phyloP scores from a whole-genome alignment of 2,888 invertebrate genomes.

The Caenorhabditis japonica region DNA sequence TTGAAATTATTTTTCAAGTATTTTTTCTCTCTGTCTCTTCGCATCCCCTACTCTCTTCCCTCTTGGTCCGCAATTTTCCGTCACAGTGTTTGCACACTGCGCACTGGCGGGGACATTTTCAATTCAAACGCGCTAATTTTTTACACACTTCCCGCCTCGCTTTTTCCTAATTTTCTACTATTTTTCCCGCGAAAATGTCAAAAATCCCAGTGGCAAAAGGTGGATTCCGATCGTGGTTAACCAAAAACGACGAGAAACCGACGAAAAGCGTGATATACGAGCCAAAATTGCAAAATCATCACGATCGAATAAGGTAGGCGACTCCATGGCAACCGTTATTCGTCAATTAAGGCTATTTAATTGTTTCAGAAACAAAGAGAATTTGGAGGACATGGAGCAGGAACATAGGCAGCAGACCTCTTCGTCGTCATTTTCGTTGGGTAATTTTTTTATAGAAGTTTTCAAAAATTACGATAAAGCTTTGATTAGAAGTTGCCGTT shows the following conservation, averaged over 20 bases:
- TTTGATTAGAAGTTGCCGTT: too few relatives aligned
- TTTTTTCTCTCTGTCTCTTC: not conserved
- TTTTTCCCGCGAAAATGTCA: constrained; percentile 16
- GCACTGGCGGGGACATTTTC: not conserved
- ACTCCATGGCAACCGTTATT: constrained; percentile 16
- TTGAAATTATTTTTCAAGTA: too few relatives aligned
- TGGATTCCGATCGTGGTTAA: constrained; percentile 32
- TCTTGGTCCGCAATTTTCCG: not conserved
- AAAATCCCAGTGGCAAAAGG: constrained; percentile 25
- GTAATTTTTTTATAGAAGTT: too few relatives aligned
- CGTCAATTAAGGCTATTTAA: not conserved
- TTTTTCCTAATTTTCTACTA: not conserved
- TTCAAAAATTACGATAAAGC: too few relatives aligned
- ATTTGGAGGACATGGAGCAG: constrained; percentile 3
- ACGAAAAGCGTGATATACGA: constrained; percentile 23
- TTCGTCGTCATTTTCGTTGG: too few relatives aligned
- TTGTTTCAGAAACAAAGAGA: constrained; percentile 30
- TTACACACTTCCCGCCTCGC: not conserved
- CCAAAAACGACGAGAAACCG: constrained; percentile 20
- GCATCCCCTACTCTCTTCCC: not conserved
- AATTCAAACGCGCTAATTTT: not conserved
- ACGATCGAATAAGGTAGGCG: constrained; percentile 20
- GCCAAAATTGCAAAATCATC: constrained; percentile 20
- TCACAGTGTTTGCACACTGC: constrained; percentile 5
- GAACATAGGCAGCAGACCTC: too few relatives aligned